A percentile compares a stretch with the other conserved stretches of the same genome.
These are phyloP conservation scores for Axea sp. DNA, from an alignment of 2,888 invertebrate genomes.

Conservation along the genomic window DNA sequence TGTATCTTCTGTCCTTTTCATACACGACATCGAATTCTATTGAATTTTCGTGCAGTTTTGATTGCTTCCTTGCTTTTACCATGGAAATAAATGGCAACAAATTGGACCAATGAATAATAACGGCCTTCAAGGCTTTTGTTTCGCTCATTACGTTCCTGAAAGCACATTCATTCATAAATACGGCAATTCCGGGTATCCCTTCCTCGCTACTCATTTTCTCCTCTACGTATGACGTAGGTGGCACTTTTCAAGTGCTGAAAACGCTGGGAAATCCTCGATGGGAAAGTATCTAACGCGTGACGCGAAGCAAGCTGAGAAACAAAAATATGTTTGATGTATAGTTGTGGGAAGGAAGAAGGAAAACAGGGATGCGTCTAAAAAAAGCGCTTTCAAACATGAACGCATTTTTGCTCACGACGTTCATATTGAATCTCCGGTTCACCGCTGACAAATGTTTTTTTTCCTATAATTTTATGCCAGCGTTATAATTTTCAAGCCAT, in stretches of 20 bases:
- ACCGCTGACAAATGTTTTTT: too few relatives aligned
- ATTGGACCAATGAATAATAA: constrained; percentile 29
- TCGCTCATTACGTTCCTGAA: constrained; percentile 30
- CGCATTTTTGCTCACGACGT: too few relatives aligned
- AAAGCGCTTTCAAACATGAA: too few relatives aligned
- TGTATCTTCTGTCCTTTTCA: too few relatives aligned
- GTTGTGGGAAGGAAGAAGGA: constrained; percentile 6
- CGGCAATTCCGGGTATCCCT: constrained; percentile 14
- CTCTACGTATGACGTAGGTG: constrained; percentile 29
- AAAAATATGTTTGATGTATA: constrained; percentile 5
- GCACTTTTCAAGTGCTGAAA: constrained; percentile 10
- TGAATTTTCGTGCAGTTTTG: too few relatives aligned
- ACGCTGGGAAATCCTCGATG: constrained; percentile 21
- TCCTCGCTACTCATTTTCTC: constrained; percentile 18
- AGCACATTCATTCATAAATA: constrained; percentile 42
- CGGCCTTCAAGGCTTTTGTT: constrained; percentile 18
- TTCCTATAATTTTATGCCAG: too few relatives aligned
- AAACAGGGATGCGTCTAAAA: constrained; percentile 7
- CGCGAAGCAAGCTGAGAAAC: background rate
- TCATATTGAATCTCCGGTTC: too few relatives aligned
- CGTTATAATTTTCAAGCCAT: too few relatives aligned
- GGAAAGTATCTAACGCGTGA: constrained; percentile 13
- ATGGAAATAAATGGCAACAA: too few relatives aligned
- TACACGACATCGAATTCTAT: too few relatives aligned
- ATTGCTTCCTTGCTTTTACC: too few relatives aligned